Percentiles rank a stretch among this genome's conserved stretches.
phyloP scores from a whole-genome alignment of 53 echinoderm and acorn worm genomes.

The Mesocentrotus franciscanus region DNA sequence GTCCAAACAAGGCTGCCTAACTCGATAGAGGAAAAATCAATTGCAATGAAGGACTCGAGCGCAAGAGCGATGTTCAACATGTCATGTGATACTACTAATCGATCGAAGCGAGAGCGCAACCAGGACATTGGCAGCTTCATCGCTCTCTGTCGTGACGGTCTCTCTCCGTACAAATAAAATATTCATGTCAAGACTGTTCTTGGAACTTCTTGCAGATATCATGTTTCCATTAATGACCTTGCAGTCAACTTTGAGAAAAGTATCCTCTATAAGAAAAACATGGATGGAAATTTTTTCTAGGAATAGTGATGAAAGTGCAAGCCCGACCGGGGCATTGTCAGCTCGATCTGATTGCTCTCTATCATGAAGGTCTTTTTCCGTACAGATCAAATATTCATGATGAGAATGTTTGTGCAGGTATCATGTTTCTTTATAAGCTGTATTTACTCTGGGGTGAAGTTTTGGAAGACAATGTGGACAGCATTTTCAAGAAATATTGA shows the following conservation, averaged over 20 bases:
- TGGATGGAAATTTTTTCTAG: background rate
- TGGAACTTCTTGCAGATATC: background rate
- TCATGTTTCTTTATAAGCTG: no score
- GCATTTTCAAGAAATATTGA: background rate
- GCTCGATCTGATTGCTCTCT: background rate
- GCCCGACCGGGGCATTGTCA: background rate
- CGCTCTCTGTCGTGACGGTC: background rate
- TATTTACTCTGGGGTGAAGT: no score
- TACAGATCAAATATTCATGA: constrained; percentile 9
- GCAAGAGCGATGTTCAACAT: background rate
- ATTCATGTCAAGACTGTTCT: background rate
- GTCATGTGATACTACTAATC: constrained; percentile 5
- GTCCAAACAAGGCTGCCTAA: background rate
- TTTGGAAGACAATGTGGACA: no score
- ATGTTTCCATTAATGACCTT: background rate
- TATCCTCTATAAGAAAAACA: background rate
- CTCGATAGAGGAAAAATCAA: constrained; percentile 7
- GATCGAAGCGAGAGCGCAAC: background rate
- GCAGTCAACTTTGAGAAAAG: background rate
- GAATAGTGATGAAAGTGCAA: background rate
- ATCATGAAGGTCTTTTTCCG: background rate
- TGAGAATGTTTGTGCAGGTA: background rate
- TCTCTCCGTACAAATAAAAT: background rate
- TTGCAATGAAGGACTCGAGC: background rate
- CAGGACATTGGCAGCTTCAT: background rate